Evolutionary conservation across 2,113 vertebrate genomes (phyloP).

Genomic region (Mesoclemmys tuberculata): DNA sequence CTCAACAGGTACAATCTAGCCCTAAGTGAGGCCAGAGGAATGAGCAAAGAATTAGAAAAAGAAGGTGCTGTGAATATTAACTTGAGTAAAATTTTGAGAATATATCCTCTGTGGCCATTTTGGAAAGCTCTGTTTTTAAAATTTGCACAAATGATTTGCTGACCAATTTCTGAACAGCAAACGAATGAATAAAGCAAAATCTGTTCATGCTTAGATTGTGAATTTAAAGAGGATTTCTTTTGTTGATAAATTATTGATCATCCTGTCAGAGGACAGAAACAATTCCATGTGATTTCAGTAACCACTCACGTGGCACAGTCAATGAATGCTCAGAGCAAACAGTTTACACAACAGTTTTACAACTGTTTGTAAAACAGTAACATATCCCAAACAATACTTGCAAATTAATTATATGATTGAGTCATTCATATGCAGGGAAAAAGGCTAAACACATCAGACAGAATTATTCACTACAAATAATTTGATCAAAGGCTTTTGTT

Average conservation of each 20-base stretch:
- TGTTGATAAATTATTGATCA: background rate
- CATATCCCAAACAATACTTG: background rate
- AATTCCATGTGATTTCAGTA: background rate
- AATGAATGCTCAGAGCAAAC: background rate
- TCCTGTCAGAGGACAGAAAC: background rate
- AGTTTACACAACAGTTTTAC: background rate
- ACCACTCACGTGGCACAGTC: background rate
- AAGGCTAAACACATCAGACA: background rate
- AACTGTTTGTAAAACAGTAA: background rate
- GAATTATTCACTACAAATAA: background rate
- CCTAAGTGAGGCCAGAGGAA: background rate
- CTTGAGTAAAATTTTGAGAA: background rate
- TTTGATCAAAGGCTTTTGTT: background rate
- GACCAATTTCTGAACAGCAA: background rate
- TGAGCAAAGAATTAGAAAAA: background rate
- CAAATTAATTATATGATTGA: background rate
- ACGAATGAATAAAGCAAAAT: background rate
- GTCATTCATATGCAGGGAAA: background rate
- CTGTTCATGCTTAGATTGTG: background rate
- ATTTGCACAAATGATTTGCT: background rate
- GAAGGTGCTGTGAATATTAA: background rate
- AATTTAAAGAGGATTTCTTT: background rate
- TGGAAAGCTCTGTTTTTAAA: background rate
- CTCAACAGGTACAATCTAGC: background rate
- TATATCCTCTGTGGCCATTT: background rate